phyloP scores from a whole-genome alignment of 1,140 invertebrate genomes.

The Colletes latitarsis region DNA sequence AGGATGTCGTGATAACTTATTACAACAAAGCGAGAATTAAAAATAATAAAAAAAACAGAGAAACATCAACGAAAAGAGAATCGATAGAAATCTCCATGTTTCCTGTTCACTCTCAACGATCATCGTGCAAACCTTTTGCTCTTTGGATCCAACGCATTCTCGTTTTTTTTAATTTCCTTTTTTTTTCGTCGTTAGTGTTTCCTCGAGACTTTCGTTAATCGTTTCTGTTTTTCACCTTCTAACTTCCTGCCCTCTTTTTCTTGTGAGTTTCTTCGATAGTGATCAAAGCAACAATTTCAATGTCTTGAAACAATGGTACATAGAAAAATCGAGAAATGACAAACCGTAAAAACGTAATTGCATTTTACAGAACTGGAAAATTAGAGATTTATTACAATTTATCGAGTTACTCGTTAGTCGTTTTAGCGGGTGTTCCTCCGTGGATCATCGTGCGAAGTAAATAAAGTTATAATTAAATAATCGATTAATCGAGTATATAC shows the following conservation, averaged over 20 bases:
- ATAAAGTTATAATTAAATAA: conserved; percentile 65
- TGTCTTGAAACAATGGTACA: too few species aligned
- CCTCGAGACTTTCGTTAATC: neutral
- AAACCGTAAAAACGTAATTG: conserved; percentile 34
- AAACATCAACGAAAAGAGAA: neutral
- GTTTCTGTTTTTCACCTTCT: neutral
- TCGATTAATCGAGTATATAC: conserved; percentile 60
- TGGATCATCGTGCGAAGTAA: conserved; percentile 56
- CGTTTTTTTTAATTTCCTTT: conserved; percentile 5
- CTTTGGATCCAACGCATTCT: conserved; percentile 41
- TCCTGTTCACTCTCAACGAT: neutral
- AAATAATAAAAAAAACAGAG: neutral
- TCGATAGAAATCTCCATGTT: neutral
- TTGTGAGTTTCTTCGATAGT: neutral
- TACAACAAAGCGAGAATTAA: conserved; percentile 14
- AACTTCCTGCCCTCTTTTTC: neutral
- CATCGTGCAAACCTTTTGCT: conserved; percentile 9
- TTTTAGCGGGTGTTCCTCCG: conserved; percentile 32
- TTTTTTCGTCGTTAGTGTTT: conserved; percentile 30
- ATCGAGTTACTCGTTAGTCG: conserved; percentile 52
- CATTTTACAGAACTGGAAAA: conserved; percentile 33
- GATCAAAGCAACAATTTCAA: too few species aligned
- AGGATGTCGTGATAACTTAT: conserved; percentile 51
- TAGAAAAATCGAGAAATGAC: neutral
- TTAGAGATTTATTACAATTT: conserved; percentile 8